Evolutionary conservation across 2,888 invertebrate genomes (phyloP).

Genomic region (Aquatica leii): DNA sequence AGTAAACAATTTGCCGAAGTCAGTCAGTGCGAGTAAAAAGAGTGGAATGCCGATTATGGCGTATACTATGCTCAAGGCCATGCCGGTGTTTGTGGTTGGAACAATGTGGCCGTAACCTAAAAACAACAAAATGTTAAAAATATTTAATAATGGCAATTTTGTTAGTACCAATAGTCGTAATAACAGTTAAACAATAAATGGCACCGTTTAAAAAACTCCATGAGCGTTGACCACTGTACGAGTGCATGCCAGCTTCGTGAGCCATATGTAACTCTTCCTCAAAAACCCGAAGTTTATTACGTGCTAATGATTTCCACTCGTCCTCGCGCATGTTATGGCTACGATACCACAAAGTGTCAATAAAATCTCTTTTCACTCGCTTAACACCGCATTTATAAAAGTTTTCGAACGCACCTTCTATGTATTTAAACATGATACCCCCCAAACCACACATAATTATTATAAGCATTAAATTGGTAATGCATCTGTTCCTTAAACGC

Average conservation of each 20-base stretch:
- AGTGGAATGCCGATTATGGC: slow-evolving; percentile 95
- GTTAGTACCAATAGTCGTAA: slow-evolving; percentile 84
- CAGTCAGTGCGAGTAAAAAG: slow-evolving; percentile 92
- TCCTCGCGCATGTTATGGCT: slow-evolving; percentile 86
- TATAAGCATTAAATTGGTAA: slow-evolving; percentile 73
- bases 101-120: slow-evolving; percentile 98
- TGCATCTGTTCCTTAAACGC: slow-evolving; percentile 70
- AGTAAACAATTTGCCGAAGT: slow-evolving; percentile 94
- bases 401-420: slow-evolving; percentile 86
- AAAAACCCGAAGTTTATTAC: slow-evolving; percentile 81
- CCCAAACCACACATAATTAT: slow-evolving; percentile 80
- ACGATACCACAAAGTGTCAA: slow-evolving; percentile 82
- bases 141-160: background rate
- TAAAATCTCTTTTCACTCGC: slow-evolving; percentile 84
- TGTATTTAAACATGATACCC: slow-evolving; percentile 80
- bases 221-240: slow-evolving; percentile 83
- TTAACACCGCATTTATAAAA: slow-evolving; percentile 90
- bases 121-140: slow-evolving; percentile 46
- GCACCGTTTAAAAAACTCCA: slow-evolving; percentile 91
- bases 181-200: slow-evolving; percentile 84
- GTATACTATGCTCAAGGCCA: slow-evolving; percentile 89
- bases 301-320: slow-evolving; percentile 88
- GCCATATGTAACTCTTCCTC: slow-evolving; percentile 86
- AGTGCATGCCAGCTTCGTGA: slow-evolving; percentile 83
- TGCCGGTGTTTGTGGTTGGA: slow-evolving; percentile 87